Percentiles rank a stretch among this genome's conserved stretches.
Evolutionary conservation across 2,113 vertebrate genomes (phyloP).

Genomic region (Alectura lathami): DNA sequence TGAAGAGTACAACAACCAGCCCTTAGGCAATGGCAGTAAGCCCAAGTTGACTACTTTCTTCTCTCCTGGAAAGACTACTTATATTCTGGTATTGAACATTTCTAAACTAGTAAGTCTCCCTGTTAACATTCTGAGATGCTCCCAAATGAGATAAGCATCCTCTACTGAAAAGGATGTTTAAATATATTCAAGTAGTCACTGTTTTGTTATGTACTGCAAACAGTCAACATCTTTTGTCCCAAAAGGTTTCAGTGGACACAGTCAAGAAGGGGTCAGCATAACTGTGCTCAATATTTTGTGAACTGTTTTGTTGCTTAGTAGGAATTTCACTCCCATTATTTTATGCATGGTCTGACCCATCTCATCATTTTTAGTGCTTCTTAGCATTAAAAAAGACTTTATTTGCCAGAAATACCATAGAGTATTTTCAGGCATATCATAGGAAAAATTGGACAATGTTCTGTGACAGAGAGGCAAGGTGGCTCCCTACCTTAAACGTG

Average conservation of each 20-base stretch:
- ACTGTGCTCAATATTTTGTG: too few relatives aligned
- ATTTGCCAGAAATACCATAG: too few relatives aligned
- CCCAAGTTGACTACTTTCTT: background rate
- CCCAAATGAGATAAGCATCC: background rate
- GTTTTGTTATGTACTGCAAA: background rate
- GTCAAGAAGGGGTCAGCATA: too few relatives aligned
- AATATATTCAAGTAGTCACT: background rate
- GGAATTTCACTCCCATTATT: too few relatives aligned
- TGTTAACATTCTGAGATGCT: background rate
- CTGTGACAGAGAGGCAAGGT: background rate
- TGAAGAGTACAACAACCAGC: background rate
- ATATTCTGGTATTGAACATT: background rate
- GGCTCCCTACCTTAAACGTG: too few relatives aligned
- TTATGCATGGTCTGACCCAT: too few relatives aligned
- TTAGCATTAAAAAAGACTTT: background rate
- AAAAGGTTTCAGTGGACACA: too few relatives aligned
- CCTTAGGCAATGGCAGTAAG: background rate
- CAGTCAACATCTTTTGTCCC: background rate
- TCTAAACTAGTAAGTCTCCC: background rate
- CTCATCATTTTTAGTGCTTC: too few relatives aligned
- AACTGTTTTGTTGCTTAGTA: too few relatives aligned
- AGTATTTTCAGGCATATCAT: background rate
- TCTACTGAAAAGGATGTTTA: background rate
- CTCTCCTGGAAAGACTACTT: background rate
- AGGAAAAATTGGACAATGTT: background rate